Percentiles rank a stretch among this genome's conserved stretches.
Evolutionary conservation across 2,113 vertebrate species (phyloP).

Genomic region (Brienomyrus brachyistius): DNA sequence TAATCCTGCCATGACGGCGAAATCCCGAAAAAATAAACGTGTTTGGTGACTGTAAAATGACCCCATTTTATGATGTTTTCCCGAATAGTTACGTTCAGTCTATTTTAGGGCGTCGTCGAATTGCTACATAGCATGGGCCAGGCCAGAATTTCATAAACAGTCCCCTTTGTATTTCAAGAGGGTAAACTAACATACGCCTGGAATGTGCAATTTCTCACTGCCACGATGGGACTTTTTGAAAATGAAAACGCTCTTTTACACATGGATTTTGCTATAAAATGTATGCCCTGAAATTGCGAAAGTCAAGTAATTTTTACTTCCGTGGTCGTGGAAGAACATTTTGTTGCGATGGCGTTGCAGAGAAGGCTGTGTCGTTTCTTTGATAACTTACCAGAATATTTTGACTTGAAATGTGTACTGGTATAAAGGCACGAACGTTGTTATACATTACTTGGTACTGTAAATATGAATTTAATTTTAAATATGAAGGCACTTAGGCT

Average conservation of each 20-base stretch:
- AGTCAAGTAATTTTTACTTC: background rate
- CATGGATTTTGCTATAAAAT: background rate
- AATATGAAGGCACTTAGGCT: background rate
- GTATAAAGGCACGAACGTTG: slow-evolving; percentile 12
- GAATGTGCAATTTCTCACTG: background rate
- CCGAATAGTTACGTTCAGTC: background rate
- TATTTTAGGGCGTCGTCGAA: background rate
- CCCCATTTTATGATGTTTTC: background rate
- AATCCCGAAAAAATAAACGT: background rate
- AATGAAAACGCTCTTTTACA: background rate
- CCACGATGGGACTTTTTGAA: background rate
- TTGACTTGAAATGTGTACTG: slow-evolving; percentile 18
- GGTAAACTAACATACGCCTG: background rate
- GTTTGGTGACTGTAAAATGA: background rate
- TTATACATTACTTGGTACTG: background rate
- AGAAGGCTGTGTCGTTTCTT: background rate
- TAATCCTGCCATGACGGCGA: background rate
- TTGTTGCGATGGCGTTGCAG: background rate
- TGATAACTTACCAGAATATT: slow-evolving; percentile 19
- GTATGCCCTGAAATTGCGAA: background rate
- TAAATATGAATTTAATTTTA: slow-evolving; percentile 1
- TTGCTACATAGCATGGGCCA: background rate
- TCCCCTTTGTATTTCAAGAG: background rate
- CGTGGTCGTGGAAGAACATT: background rate
- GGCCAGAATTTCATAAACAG: background rate